Percentiles rank a stretch among this genome's conserved stretches.
These are phyloP conservation scores for Criorhina ranunculi DNA, from an alignment of 2,888 invertebrate species.

Conservation along the genomic window DNA sequence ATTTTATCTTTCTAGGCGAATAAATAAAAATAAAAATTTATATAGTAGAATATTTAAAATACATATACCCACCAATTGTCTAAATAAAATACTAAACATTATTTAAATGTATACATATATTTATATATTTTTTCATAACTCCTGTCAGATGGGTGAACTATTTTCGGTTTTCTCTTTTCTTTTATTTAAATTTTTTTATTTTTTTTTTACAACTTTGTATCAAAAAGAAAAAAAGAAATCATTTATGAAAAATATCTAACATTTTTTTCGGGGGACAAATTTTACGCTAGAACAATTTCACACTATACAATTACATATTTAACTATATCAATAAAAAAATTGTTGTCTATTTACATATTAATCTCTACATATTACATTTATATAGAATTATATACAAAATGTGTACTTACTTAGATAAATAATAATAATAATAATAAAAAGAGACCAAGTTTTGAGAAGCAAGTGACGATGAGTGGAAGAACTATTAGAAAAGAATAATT, in stretches of 20 bases:
- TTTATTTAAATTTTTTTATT: constrained; percentile 15
- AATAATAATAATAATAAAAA: constrained; percentile 26
- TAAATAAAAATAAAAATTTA: constrained; percentile 7
- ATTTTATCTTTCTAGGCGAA: constrained; percentile 14
- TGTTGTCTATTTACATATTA: constrained; percentile 67
- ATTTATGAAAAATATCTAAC: constrained; percentile 17
- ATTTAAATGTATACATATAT: constrained; percentile 18
- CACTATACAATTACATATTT: constrained; percentile 58
- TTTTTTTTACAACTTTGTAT: constrained; percentile 20
- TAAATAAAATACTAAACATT: constrained; percentile 9
- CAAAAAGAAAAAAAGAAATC: constrained; percentile 28
- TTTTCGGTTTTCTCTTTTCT: constrained; percentile 13
- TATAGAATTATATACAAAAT: constrained; percentile 54
- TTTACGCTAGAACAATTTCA: constrained; percentile 69
- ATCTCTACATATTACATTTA: constrained; percentile 46
- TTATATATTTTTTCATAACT: constrained; percentile 80
- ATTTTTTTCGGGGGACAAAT: constrained; percentile 64
- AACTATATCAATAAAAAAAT: constrained; percentile 31
- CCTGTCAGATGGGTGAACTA: constrained; percentile 84
- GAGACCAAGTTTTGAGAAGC: constrained; percentile 61
- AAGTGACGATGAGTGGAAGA: constrained; percentile 20
- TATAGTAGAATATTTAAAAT: constrained; percentile 46
- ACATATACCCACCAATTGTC: constrained; percentile 71
- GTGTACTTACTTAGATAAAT: constrained; percentile 41
- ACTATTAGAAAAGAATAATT: constrained; percentile 12